Percentiles rank a stretch among this genome's conserved stretches.
Conservation (phyloP, 2,888 invertebrate species). For the Diarsia rubi region DNA sequence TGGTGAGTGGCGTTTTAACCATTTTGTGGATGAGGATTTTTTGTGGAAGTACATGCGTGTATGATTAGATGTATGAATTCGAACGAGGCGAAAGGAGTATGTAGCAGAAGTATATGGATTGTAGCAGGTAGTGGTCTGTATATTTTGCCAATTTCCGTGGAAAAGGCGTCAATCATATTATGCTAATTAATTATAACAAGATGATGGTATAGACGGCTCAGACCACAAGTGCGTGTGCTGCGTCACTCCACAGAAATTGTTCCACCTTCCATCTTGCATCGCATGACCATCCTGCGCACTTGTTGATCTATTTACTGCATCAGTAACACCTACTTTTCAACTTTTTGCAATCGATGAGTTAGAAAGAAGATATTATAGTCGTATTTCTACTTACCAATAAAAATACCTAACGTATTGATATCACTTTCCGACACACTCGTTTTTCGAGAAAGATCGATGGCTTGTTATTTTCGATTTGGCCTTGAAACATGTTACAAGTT, state of each 20-base stretch:
- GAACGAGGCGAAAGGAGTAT: neutral
- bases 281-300: too few species aligned
- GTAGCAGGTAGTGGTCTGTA: neutral
- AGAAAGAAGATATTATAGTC: neutral
- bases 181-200: neutral
- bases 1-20: slow-evolving; percentile 74
- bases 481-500: slow-evolving; percentile 13
- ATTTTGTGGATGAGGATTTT: neutral
- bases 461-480: slow-evolving; percentile 15
- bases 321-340: too few species aligned
- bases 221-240: too few species aligned
- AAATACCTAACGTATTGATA: neutral
- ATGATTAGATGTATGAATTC: neutral
- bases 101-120: neutral
- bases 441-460: slow-evolving; percentile 11
- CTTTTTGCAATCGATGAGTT: too few species aligned
- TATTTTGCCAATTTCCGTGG: neutral
- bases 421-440: neutral
- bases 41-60: neutral
- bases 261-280: too few species aligned
- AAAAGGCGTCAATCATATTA: neutral
- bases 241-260: too few species aligned
- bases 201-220: neutral
- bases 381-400: neutral
- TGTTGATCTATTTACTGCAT: too few species aligned